Percentiles rank a stretch among this genome's conserved stretches.
These are phyloP conservation scores for Elysia chlorotica DNA, from an alignment of 1,140 invertebrate species.

Conservation along the genomic window DNA sequence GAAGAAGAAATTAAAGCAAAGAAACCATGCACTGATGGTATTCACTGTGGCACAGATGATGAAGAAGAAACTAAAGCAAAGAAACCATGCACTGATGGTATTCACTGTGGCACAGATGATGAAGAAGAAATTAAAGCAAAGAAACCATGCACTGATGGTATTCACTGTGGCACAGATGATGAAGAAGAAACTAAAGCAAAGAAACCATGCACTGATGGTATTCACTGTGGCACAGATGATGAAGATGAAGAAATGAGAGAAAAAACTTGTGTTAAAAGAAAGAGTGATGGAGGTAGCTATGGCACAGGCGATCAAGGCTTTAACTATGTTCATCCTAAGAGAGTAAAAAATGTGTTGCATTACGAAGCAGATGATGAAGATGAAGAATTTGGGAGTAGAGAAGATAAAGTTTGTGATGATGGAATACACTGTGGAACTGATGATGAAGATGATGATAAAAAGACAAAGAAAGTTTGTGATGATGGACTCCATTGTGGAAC, in stretches of 20 bases:
- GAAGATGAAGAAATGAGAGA: constrained; percentile 4
- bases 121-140: too few relatives aligned
- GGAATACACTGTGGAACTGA: constrained; percentile 31
- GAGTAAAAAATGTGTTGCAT: too few relatives aligned
- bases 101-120: too few relatives aligned
- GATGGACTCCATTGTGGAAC: constrained; percentile 29
- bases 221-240: constrained; percentile 21
- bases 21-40: too few relatives aligned
- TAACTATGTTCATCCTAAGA: too few relatives aligned
- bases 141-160: constrained; percentile 24
- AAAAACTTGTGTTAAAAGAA: constrained; percentile 19
- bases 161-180: constrained; percentile 31
- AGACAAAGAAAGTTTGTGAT: constrained; percentile 28
- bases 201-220: constrained; percentile 30
- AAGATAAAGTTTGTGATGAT: constrained; percentile 24
- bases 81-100: too few relatives aligned
- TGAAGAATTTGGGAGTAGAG: constrained; percentile 8
- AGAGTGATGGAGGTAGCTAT: constrained; percentile 27
- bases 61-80: too few relatives aligned
- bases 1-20: too few relatives aligned
- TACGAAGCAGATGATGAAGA: constrained; percentile 31
- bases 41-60: too few relatives aligned
- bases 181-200: constrained; percentile 13
- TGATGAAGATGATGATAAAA: constrained; percentile 18
- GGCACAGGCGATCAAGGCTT: too few relatives aligned